A percentile compares a stretch with the other conserved stretches of the same genome.
These are phyloP conservation scores for Phymorhynchus buccinoides DNA, from an alignment of 1,140 invertebrate species.

Conservation along the genomic window DNA sequence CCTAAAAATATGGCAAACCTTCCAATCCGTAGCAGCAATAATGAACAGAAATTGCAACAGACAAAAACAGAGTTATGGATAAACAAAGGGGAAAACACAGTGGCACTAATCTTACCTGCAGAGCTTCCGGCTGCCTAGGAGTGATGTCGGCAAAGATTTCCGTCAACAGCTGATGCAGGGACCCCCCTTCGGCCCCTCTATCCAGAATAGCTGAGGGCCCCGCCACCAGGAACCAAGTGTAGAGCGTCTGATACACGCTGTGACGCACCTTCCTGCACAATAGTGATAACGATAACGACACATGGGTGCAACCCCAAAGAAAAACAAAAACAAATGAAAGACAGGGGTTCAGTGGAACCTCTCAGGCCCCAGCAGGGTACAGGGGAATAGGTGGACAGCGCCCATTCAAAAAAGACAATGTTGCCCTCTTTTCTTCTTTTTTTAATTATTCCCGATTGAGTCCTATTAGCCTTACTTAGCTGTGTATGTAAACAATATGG, in stretches of 20 bases:
- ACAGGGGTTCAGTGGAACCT: too few species aligned
- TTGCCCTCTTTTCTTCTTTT: too few species aligned
- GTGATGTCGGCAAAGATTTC: background rate
- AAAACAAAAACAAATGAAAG: too few species aligned
- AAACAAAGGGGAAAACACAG: too few species aligned
- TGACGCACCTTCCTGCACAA: background rate
- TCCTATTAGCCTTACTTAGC: too few species aligned
- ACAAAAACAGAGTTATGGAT: too few species aligned
- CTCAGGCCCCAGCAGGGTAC: too few species aligned
- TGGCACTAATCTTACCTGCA: too few species aligned
- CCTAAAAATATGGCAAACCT: background rate
- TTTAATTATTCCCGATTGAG: too few species aligned
- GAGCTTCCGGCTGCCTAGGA: background rate
- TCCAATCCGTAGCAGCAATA: background rate
- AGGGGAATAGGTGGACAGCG: background rate
- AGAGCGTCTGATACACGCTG: background rate
- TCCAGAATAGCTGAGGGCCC: background rate
- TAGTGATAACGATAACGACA: too few species aligned
- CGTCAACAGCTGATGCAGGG: background rate
- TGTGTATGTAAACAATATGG: too few species aligned
- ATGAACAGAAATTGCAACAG: background rate
- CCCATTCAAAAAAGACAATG: background rate
- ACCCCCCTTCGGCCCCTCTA: background rate
- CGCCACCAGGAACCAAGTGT: background rate
- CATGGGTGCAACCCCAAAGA: too few species aligned